phyloP scores from a whole-genome alignment of 2,888 invertebrate species.

The Ormyrus pomaceus region DNA sequence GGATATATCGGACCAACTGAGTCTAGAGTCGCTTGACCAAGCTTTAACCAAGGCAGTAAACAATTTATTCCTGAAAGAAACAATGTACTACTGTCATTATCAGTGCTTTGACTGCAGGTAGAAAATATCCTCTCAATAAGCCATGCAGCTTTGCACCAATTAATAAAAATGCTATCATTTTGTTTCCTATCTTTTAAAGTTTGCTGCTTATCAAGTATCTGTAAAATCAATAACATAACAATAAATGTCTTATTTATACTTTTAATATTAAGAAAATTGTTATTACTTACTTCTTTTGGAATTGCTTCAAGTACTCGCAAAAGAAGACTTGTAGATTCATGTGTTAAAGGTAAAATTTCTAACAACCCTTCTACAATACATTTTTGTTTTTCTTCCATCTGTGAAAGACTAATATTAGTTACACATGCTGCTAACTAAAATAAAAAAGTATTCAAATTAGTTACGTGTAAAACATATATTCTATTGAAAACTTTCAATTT shows the following conservation, averaged over 20 bases:
- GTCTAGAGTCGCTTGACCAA: conserved; percentile 67
- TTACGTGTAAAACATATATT: conserved; percentile 12
- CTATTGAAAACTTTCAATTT: neutral
- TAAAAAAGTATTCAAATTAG: conserved; percentile 16
- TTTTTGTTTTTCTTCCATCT: conserved; percentile 79
- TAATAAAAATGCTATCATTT: conserved; percentile 61
- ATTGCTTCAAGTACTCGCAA: conserved; percentile 90
- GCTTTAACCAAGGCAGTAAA: conserved; percentile 68
- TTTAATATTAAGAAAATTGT: neutral
- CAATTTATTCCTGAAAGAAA: conserved; percentile 69
- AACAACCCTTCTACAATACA: conserved; percentile 86
- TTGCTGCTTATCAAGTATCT: conserved; percentile 61
- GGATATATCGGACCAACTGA: conserved; percentile 68
- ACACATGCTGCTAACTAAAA: conserved; percentile 89
- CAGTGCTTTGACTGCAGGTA: conserved; percentile 63
- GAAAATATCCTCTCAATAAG: conserved; percentile 70
- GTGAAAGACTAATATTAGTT: conserved; percentile 80
- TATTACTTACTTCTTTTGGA: conserved; percentile 86
- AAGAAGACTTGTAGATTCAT: conserved; percentile 81
- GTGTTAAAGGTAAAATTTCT: conserved; percentile 80
- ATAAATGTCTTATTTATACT: too few species aligned
- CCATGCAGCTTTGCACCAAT: conserved; percentile 69
- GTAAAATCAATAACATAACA: too few species aligned
- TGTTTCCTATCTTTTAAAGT: conserved; percentile 59
- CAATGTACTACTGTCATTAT: conserved; percentile 61